Conservation (phyloP, 2,113 vertebrate genomes). For the Melospiza georgiana region DNA sequence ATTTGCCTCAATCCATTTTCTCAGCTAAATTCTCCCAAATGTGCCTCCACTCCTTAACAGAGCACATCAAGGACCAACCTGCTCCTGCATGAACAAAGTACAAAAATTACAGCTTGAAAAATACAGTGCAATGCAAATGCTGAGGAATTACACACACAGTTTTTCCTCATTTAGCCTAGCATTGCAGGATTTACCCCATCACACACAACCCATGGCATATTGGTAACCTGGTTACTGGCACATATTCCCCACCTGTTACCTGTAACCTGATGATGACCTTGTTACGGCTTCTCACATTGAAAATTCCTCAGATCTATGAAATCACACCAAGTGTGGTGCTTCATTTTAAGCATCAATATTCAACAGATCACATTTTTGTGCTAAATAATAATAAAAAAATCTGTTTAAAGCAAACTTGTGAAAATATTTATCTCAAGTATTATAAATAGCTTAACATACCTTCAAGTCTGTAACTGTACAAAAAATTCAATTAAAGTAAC, state of each 20-base stretch:
- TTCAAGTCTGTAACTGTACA: background rate
- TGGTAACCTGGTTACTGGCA: background rate
- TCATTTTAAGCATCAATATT: background rate
- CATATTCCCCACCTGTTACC: background rate
- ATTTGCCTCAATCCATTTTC: background rate
- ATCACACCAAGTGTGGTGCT: fast-evolving
- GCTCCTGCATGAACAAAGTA: background rate
- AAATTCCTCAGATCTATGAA: background rate
- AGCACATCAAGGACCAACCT: background rate
- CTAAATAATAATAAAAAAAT: background rate
- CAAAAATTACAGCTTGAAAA: background rate
- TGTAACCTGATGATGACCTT: background rate
- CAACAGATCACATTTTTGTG: background rate
- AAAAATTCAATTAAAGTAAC: background rate
- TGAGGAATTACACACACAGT: background rate
- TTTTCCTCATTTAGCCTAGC: background rate
- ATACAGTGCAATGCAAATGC: fast-evolving
- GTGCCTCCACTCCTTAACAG: background rate
- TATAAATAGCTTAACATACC: background rate
- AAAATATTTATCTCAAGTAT: background rate
- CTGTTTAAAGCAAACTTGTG: background rate
- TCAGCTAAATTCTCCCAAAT: background rate
- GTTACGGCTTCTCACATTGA: background rate
- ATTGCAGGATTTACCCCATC: background rate
- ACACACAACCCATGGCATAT: background rate